Base-by-base conservation (phyloP, 2,113 vertebrate species). In the Diadophis punctatus region DNA sequence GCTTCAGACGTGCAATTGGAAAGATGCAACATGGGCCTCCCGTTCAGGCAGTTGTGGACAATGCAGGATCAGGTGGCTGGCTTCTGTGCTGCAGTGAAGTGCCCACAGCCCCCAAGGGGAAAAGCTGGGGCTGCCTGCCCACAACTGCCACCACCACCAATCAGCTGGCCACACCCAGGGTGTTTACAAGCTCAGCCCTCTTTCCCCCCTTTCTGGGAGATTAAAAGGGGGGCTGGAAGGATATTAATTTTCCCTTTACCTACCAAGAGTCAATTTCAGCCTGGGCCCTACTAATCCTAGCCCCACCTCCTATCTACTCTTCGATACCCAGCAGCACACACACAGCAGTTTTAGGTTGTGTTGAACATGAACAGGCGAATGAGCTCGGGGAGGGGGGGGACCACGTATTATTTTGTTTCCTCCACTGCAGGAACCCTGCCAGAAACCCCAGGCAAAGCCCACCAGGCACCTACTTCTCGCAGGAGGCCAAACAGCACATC, bases 401-500 rank as follows among this genome's bases (percentile, higher is more conserved):
- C n/a, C 0, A 8, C 1, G 7, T 74, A 39, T 39, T 63, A 4
- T 30, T 63, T 27, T 11, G 14, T 74, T 34, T 3, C n/a, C 16
- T 20, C 68, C 7, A 18, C 14, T 74, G 14, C 16, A 74, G n/a
- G 68, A 34, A 34, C n/a, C n/a, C 68, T 39, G 68, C 34, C 16
- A 80, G 68, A 22, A 0, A 27, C 58, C 49, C 7, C 14, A 48
- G 23, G 49, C 11, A 30, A 34, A 4, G 16, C 60, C 8, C 14
- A 0, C 22, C n/a, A 2, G 52, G 34, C 92, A 92, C 97, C 1
- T 90, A 99, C 99, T 98, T 99, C 99, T 68, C 99, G 98, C 0
- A 99, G 98, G 91, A 99, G 97, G n/a, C 99, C 99, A 0, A 99
- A 99, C n/a, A 99, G 98, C 95, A 99, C 99, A 0, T 99, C 99